Evolutionary conservation across 2,888 invertebrate genomes (phyloP), one percentile per base, ranked within the genome.

Genomic region (Clusia tigrina): DNA sequence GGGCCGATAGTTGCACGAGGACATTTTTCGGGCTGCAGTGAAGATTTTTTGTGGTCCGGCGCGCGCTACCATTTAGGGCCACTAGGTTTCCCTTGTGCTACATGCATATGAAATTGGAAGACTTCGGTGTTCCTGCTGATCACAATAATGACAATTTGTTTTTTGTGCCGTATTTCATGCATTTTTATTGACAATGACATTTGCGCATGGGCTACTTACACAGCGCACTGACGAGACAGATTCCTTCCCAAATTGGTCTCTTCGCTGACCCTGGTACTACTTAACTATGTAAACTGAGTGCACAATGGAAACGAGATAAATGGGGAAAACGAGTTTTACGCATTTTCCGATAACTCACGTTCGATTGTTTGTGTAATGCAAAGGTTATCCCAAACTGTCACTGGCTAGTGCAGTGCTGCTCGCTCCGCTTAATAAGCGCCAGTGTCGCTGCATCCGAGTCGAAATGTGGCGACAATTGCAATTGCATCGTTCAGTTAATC

Each of bases 401-500:
- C n/a, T n/a, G n/a, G n/a, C n/a, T n/a, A n/a, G 18, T 52, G 62
- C 22, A 54, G 69, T 37, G 55, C 60, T 32, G 37, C 51, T 51
- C 15, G 17, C 22, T 51, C 25, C 17, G 51, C 32, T 59, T n/a
- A n/a, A n/a, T n/a, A n/a, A 20, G 24, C 65, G 64, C 63, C 64
- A 68, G 63, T 71, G 67, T 61, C 58, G 48, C 63, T 54, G 22
- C 67, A 65, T 70, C 62, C 71, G 71, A 77, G 76, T 69, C 79
- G 74, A 78, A 77, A 80, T 77, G 80, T 73, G 66, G 69, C 69
- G 70, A 74, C 69, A 73, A 72, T 66, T 72, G 74, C 74, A 69
- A 68, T 64, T 70, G 64, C 74, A 69, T 67, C 69, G 71, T 72
- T 78, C 81, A 80, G 81, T 80, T 75, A 76, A 80, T 75, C 78